Base-by-base conservation (phyloP, 2,113 vertebrate genomes). In the Otis tarda region DNA sequence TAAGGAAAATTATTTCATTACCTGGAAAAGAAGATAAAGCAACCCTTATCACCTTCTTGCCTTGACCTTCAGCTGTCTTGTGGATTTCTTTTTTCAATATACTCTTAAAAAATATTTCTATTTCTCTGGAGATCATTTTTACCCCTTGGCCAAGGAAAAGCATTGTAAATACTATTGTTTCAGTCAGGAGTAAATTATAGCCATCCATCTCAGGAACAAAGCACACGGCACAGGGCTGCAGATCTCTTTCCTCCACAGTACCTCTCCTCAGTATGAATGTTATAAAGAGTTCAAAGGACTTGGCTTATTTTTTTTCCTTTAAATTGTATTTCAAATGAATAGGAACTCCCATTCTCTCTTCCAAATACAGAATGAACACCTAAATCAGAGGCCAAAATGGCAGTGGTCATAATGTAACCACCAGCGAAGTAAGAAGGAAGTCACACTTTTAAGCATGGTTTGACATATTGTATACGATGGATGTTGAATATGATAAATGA, bases 141-240 rank as follows among this genome's bases (percentile, higher is more conserved):
- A 74, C 87, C 95, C 90, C 55, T 89, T 20, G n/a, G 96, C 90
- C 91, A 94, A 94, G 61, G 63, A 84, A 93, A 94, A 69, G 81
- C 25, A 52, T 91, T 33, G 7, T 94, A 92, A 94, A 95, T 89
- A 80, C 56, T 57, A 28, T 7, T 93, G 79, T 89, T 94, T 79
- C 65, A 83, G 88, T 63, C 90, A 93, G 87, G 14, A 97, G 75
- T 95, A 97, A 96, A 97, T 97, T 97, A 97, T 28, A 96, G 89
- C 76, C 79, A 96, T 97, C 93, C 87, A 94, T 97, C 96, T 95
- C 85, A 23, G 6, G 82, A 77, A 70, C 63, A 90, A 84, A 95
- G 60, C 61, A 27, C 37, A 33, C 53, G 83, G 73, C 67, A 96
- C 23, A 63, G 59, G 92, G 79, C 89, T 93, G 39, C 47, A 89